Base-by-base conservation (phyloP, 2,797 vertebrate species). In the Enteromius afrohamiltoni region DNA sequence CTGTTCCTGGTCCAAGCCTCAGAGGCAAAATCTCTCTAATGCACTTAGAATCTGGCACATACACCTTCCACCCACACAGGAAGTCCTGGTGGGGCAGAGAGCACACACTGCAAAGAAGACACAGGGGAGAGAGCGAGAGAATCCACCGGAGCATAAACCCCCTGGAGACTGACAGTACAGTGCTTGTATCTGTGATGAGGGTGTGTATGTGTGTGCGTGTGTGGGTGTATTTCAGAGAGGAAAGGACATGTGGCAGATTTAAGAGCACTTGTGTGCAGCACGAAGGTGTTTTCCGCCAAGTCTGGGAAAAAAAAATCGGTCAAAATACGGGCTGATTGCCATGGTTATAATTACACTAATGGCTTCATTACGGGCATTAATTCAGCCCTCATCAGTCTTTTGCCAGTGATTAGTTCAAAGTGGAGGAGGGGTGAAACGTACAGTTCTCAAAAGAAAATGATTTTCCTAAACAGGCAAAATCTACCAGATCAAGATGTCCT, bases 321-420 rank as follows among this genome's bases (percentile, higher is more conserved):
- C 89, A 86, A 85, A 88, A 87, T 75, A 88, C 49, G 37, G 83
- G 86, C 87, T 89, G 86, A 89, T 91, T 89, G 88, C 80, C 80
- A 87, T 82, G 74, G 85, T 85, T 89, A 83, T 88, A 90, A 89
- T 88, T 88, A 85, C 87, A 67, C 87, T 91, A 88, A 90, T 88
- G 83, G 85, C 84, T 90, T 90, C 88, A 90, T 91, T 89, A 89
- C 70, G 75, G 83, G 83, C 84, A 88, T 89, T 88, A 89, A 90
- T 87, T 89, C 87, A 88, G 83, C 83, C 85, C 86, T 89, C 87
- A 86, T 88, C 85, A 89, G 86, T 87, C 87, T 89, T 89, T 89
- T 88, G 83, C 85, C 85, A 90, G 86, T 88, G 87, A 90, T 89
- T 88, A 88, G 83, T 87, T 79, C 81, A 82, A 85, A 86, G 79